Evolutionary conservation across 2,888 invertebrate species (phyloP).

Genomic region (Argynnis bischoffii): DNA sequence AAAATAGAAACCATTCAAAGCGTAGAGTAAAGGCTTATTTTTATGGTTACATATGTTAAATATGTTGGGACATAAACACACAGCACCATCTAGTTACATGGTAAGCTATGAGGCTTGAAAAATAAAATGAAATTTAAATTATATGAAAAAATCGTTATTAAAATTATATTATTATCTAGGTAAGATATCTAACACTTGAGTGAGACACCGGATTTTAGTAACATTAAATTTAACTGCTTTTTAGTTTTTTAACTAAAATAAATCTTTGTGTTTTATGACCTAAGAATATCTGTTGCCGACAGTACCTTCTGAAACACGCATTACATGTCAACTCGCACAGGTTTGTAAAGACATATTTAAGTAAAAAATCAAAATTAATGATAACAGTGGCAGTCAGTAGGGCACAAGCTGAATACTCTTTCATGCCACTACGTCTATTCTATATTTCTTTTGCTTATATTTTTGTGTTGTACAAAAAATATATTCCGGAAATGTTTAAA

Average conservation of each 20-base stretch:
- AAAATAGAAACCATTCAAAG: no score
- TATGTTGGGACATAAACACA: no score
- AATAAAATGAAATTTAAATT: no score
- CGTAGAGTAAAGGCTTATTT: no score
- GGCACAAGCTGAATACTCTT: constrained; percentile 54
- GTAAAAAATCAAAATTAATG: constrained; percentile 82
- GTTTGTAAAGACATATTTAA: constrained; percentile 80
- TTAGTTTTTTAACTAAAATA: not conserved
- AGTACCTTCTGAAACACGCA: constrained; percentile 47
- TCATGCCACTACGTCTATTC: constrained; percentile 34
- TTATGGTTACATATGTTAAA: no score
- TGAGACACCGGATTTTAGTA: no score
- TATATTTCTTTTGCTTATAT: constrained; percentile 38
- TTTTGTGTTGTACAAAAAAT: constrained; percentile 27
- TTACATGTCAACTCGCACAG: constrained; percentile 72
- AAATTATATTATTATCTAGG: no score
- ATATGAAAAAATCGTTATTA: no score
- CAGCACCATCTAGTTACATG: no score
- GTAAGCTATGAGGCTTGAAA: no score
- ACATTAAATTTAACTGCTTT: no score
- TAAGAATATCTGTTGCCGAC: constrained; percentile 43
- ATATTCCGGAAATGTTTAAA: constrained; percentile 36
- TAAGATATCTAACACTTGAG: no score
- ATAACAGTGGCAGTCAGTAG: constrained; percentile 75
- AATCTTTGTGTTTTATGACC: constrained; percentile 8